Evolutionary conservation across 2,888 invertebrate genomes (phyloP).

Genomic region (Tetragnatha montana): DNA sequence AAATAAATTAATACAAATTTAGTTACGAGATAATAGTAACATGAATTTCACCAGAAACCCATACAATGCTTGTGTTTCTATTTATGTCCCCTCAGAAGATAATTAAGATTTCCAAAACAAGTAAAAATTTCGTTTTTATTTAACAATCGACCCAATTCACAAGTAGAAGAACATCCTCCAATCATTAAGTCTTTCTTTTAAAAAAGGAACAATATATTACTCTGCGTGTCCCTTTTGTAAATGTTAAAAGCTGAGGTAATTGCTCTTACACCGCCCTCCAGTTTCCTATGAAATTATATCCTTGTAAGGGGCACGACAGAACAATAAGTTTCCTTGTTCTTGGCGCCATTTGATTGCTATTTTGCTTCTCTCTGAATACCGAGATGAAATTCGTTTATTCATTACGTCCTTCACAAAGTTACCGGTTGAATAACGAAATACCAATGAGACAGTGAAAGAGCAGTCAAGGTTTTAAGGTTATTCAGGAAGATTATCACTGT

Average conservation of each 20-base stretch:
- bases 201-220: background rate
- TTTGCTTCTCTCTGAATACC: background rate
- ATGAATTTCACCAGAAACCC: too few relatives aligned
- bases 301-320: slow-evolving; percentile 7
- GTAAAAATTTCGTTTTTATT: too few relatives aligned
- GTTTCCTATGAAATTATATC: slow-evolving; percentile 9
- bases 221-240: background rate
- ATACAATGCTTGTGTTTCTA: too few relatives aligned
- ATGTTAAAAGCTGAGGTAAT: background rate
- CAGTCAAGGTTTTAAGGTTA: background rate
- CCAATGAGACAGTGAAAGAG: background rate
- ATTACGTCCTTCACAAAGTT: slow-evolving; percentile 1
- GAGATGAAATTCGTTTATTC: background rate
- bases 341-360: slow-evolving; percentile 38
- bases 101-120: too few relatives aligned
- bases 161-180: background rate
- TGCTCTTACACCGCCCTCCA: background rate
- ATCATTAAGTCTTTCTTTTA: background rate
- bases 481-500: background rate
- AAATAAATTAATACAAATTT: too few relatives aligned
- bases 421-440: background rate
- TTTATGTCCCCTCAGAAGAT: too few relatives aligned
- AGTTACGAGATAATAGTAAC: too few relatives aligned
- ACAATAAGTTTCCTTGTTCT: slow-evolving; percentile 26
- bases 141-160: background rate